Evolutionary conservation across 2,797 vertebrate species (phyloP).

Genomic region (Alauda arvensis): DNA sequence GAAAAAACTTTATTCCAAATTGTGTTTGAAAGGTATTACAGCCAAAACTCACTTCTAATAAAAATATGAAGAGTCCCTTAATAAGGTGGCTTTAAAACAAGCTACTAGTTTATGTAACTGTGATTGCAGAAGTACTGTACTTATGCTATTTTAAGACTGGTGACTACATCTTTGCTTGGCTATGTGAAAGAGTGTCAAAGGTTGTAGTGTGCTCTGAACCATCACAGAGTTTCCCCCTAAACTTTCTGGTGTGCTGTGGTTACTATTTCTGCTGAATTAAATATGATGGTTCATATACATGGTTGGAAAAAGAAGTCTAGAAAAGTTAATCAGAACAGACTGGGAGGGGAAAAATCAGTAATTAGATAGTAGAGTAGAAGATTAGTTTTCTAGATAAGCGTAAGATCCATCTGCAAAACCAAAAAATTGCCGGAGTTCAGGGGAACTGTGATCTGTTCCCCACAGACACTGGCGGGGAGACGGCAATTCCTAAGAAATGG

Average conservation of each 20-base stretch:
- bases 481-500: conserved; percentile 2
- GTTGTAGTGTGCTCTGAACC: background rate
- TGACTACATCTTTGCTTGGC: conserved; percentile 50
- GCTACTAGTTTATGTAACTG: conserved; percentile 54
- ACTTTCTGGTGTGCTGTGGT: background rate
- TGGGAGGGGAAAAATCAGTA: background rate
- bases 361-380: background rate
- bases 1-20: background rate
- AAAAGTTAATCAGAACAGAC: background rate
- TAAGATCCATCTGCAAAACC: background rate
- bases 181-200: conserved; percentile 46
- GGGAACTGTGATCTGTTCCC: background rate
- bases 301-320: background rate
- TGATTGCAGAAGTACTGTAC: conserved; percentile 36
- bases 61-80: background rate
- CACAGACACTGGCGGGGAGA: background rate
- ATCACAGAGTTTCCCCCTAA: background rate
- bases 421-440: background rate
- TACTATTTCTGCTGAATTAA: background rate
- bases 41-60: background rate
- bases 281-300: background rate
- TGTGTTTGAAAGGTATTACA: background rate
- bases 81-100: conserved; percentile 21
- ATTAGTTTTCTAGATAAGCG: background rate
- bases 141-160: conserved; percentile 62